Evolutionary conservation across 1,140 invertebrate species (phyloP), one percentile per base, ranked within the genome.

Genomic region (Euwallacea fornicatus): DNA sequence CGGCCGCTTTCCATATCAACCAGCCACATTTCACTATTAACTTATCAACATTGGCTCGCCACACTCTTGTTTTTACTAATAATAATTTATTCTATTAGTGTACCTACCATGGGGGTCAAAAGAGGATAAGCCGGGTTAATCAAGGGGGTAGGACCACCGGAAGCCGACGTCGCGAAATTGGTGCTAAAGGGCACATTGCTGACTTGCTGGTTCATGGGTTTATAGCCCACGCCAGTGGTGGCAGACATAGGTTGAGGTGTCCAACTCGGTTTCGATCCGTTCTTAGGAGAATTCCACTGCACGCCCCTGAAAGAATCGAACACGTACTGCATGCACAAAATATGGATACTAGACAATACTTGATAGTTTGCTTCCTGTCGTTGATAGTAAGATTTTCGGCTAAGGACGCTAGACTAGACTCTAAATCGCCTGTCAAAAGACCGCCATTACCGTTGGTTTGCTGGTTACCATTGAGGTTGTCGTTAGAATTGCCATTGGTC

Each of bases 331-430:
- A 33, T 33, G 21, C 21, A 33, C 21, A 33, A 33, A 33, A 33
- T 33, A 33, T 33, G 21, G 1, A 33, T 2, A 33, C 42, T 62
- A 66, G 77, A 86, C 89, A 86, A 33, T 85, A 92, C 90, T 92
- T 90, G 73, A 88, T 85, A 77, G 85, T 85, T 70, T 85, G 84
- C 71, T 89, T 85, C n/a, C 86, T 87, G 75, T 87, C 94, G 81
- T 95, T 95, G 73, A 97, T 96, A 78, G 92, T 90, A 66, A 97
- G 87, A 85, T 97, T 97, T 83, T 95, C 92, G 70, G 94, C 95
- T 72, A 98, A 84, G 67, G 90, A 92, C 60, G 94, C 94, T 55
- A 98, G 86, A 77, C 93, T 96, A 66, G 93, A 93, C 82, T 98
- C 94, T 77, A 98, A 85, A 83, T 97, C 95, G 61, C 93, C 93